phyloP scores from a whole-genome alignment of 1,140 invertebrate species.

The Pissodes strobi region DNA sequence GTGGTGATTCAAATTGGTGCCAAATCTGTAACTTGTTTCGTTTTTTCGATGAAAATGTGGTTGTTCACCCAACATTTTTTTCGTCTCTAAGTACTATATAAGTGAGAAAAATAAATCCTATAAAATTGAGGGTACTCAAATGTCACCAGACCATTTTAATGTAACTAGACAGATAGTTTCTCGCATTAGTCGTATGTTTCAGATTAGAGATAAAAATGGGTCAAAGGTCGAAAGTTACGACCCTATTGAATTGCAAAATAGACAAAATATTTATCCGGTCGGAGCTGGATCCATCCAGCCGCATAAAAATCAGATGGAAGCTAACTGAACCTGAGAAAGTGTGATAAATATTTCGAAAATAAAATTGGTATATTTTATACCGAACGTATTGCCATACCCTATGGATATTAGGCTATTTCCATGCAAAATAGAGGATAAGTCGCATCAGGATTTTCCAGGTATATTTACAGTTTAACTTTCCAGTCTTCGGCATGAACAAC shows the following conservation, averaged over 20 bases:
- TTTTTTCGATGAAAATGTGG: too few species aligned
- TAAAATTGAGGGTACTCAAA: too few species aligned
- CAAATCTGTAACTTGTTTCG: too few species aligned
- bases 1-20: too few species aligned
- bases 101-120: too few species aligned
- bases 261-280: constrained; percentile 17
- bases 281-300: constrained; percentile 7
- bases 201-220: neutral
- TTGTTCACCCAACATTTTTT: too few species aligned
- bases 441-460: constrained; percentile 5
- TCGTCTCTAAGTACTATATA: too few species aligned
- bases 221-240: constrained; percentile 13
- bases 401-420: constrained; percentile 30
- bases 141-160: too few species aligned
- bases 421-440: constrained; percentile 24
- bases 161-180: too few species aligned
- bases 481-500: neutral
- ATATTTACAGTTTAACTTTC: neutral
- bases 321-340: constrained; percentile 25
- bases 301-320: constrained; percentile 29
- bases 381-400: constrained; percentile 11
- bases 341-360: constrained; percentile 33
- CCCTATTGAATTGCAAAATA: constrained; percentile 22
- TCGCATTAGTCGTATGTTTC: too few species aligned
- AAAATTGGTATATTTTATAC: constrained; percentile 28